A percentile compares a stretch with the other conserved stretches of the same genome.
Conservation (phyloP, 1,140 invertebrate genomes). For the Harpegnathos saltator region DNA sequence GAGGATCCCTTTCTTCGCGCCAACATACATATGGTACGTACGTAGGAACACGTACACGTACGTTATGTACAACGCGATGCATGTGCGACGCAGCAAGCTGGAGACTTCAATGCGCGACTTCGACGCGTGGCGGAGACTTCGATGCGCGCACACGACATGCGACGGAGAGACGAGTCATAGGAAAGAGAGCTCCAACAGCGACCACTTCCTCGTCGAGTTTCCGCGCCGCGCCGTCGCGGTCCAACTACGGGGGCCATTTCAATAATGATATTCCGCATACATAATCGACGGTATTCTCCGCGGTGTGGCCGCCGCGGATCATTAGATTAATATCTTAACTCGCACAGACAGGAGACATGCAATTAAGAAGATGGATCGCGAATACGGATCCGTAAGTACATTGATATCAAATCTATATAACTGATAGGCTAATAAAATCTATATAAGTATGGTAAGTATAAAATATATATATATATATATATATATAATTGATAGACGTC, state of each 20-base stretch:
- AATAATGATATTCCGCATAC: background rate
- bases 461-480: no score
- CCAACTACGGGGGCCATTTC: background rate
- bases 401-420: no score
- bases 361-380: background rate
- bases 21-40: background rate
- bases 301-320: background rate
- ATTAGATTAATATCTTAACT: background rate
- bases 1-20: slow-evolving; percentile 16
- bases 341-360: background rate
- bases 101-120: slow-evolving; percentile 22
- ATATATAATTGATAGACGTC: no score
- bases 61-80: slow-evolving; percentile 5
- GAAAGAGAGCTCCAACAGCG: background rate
- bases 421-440: no score
- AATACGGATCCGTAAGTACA: no score
- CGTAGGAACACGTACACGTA: no score
- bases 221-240: background rate
- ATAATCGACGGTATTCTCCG: background rate
- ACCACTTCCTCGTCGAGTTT: background rate
- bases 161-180: background rate
- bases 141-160: slow-evolving; percentile 18
- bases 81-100: no score
- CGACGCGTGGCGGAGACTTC: background rate
- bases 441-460: no score